Evolutionary conservation across 2,113 vertebrate genomes (phyloP).

Genomic region (Rhineura floridana): DNA sequence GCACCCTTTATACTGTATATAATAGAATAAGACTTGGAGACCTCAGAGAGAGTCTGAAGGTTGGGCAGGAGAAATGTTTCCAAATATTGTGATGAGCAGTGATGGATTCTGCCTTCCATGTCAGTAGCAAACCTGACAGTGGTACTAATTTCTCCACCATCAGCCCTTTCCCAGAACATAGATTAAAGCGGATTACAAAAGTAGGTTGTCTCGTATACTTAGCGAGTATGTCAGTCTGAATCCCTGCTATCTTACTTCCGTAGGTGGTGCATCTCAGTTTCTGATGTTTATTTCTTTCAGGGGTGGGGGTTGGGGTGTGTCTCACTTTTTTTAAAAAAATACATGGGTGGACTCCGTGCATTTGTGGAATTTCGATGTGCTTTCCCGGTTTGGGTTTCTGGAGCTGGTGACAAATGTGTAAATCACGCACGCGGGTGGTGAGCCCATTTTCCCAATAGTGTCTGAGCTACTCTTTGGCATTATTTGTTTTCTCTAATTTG

Average conservation of each 20-base stretch:
- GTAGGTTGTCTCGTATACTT: slow-evolving; percentile 47
- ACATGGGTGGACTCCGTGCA: slow-evolving; percentile 53
- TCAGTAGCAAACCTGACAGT: slow-evolving; percentile 38
- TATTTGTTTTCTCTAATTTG: slow-evolving; percentile 65
- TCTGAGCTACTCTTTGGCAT: slow-evolving; percentile 61
- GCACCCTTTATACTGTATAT: slow-evolving; percentile 46
- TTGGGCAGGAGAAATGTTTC: slow-evolving; percentile 51
- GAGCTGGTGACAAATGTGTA: slow-evolving; percentile 69
- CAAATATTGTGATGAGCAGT: slow-evolving; percentile 38
- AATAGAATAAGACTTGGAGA: slow-evolving; percentile 49
- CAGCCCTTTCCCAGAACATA: slow-evolving; percentile 12
- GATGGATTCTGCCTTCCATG: slow-evolving; percentile 56
- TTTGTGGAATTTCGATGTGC: slow-evolving; percentile 60
- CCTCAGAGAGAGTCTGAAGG: slow-evolving; percentile 43
- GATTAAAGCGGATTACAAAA: not conserved
- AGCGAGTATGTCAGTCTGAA: slow-evolving; percentile 53
- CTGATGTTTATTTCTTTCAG: slow-evolving; percentile 49
- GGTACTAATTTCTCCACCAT: slow-evolving; percentile 19
- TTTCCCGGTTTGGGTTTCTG: slow-evolving; percentile 68
- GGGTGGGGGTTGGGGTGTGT: too few relatives aligned
- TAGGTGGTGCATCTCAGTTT: slow-evolving; percentile 1
- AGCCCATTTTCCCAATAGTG: slow-evolving; percentile 61
- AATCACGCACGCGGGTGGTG: slow-evolving; percentile 64
- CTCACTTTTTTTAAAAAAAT: too few relatives aligned
- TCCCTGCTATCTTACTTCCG: slow-evolving; percentile 48